Percentiles rank a stretch among this genome's conserved stretches.
Evolutionary conservation across 2,797 vertebrate genomes (phyloP).

Genomic region (Hozukius guyotensis): DNA sequence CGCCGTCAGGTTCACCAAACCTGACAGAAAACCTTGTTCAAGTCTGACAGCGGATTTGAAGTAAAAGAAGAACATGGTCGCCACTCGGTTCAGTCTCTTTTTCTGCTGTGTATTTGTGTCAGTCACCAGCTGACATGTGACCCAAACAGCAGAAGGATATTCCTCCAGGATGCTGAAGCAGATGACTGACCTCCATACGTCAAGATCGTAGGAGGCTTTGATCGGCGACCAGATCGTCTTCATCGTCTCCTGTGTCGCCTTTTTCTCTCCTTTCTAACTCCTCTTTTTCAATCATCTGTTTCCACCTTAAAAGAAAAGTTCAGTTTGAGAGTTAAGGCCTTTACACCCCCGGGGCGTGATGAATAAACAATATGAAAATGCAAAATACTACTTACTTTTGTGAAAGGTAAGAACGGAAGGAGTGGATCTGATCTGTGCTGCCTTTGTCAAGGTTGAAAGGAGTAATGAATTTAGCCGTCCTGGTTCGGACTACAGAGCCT

Average conservation of each 20-base stretch:
- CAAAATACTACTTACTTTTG: no score
- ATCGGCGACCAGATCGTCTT: constrained; percentile 25
- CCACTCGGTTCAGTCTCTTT: not conserved
- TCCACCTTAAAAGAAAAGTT: not conserved
- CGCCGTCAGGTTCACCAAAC: not conserved
- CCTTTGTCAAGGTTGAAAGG: no score
- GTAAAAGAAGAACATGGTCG: not conserved
- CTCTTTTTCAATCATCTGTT: constrained; percentile 3
- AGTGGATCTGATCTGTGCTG: no score
- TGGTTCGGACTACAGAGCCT: no score
- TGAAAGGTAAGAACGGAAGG: no score
- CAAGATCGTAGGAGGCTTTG: constrained; percentile 42
- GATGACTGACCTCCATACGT: constrained; percentile 61
- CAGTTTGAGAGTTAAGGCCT: no score
- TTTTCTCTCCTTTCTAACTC: not conserved
- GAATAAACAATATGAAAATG: no score
- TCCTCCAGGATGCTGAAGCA: constrained; percentile 51
- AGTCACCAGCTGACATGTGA: constrained; percentile 38
- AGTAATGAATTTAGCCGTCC: no score
- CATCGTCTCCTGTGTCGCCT: not conserved
- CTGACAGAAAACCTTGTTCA: not conserved
- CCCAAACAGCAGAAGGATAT: constrained; percentile 38
- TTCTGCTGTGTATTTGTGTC: constrained; percentile 45
- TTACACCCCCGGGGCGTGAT: no score
- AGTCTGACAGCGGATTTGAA: not conserved